Evolutionary conservation across 2,888 invertebrate genomes (phyloP).

Genomic region (Embidobia sp.): DNA sequence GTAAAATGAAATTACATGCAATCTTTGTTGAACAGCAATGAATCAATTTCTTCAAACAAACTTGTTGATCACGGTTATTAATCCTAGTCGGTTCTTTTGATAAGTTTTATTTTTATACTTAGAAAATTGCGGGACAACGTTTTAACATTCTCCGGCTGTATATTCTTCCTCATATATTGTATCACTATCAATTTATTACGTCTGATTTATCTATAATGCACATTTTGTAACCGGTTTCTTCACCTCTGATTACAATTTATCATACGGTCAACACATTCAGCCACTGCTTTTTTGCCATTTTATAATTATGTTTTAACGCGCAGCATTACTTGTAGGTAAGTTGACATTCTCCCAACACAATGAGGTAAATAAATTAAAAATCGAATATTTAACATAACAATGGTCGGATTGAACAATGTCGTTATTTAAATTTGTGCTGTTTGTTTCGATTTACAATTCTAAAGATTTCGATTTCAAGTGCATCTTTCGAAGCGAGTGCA

Average conservation of each 20-base stretch:
- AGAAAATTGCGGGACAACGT: constrained; percentile 23
- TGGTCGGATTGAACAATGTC: constrained; percentile 6
- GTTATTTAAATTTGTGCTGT: constrained; percentile 8
- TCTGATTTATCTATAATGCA: constrained; percentile 59
- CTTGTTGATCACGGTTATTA: no score
- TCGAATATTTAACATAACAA: constrained; percentile 42
- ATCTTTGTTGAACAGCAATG: no score
- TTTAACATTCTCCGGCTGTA: constrained; percentile 12
- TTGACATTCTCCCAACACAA: constrained; percentile 29
- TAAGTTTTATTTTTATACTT: no score
- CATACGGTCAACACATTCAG: constrained; percentile 48
- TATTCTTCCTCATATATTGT: constrained; percentile 26
- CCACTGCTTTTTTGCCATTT: constrained; percentile 44
- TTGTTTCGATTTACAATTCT: constrained; percentile 34
- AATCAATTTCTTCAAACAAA: no score
- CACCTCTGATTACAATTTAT: constrained; percentile 61
- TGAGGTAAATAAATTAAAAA: constrained; percentile 26
- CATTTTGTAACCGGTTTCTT: constrained; percentile 62
- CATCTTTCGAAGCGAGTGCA: neutral
- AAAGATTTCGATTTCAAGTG: constrained; percentile 21
- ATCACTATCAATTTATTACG: constrained; percentile 51
- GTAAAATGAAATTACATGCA: no score
- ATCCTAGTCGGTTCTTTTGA: no score
- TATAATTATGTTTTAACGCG: constrained; percentile 32
- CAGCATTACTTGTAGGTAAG: constrained; percentile 11